phyloP scores from a whole-genome alignment of 2,797 vertebrate species.

The Ctenopoma kingsleyae region DNA sequence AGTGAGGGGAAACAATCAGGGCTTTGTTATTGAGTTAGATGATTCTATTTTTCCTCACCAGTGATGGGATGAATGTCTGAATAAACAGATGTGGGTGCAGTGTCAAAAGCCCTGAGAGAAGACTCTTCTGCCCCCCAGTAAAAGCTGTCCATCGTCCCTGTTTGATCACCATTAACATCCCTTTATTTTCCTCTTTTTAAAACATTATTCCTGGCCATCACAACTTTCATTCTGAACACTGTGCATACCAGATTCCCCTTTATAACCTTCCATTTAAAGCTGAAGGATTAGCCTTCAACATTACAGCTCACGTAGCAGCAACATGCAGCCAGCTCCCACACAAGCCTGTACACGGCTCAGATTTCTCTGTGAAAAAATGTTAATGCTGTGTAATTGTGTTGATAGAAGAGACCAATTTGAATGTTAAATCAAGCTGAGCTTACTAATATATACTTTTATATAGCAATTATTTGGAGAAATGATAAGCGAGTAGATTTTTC shows the following conservation, averaged over 20 bases:
- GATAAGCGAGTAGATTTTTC: conserved; percentile 17
- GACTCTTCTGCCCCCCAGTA: conserved; percentile 23
- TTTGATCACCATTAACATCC: conserved; percentile 32
- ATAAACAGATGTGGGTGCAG: conserved; percentile 43
- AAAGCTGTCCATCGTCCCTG: conserved; percentile 22
- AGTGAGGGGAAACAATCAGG: conserved; percentile 30
- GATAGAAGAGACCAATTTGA: conserved; percentile 14
- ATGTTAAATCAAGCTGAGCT: conserved; percentile 29
- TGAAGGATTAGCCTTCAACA: conserved; percentile 16
- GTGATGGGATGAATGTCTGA: conserved; percentile 15
- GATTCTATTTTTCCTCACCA: conserved; percentile 3
- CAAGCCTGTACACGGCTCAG: not conserved
- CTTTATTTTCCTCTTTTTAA: conserved; percentile 10
- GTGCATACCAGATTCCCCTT: conserved; percentile 7
- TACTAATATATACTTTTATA: conserved; percentile 1
- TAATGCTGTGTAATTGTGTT: conserved; percentile 24
- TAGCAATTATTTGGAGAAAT: conserved; percentile 14
- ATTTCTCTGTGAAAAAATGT: conserved; percentile 2
- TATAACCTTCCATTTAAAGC: conserved; percentile 18
- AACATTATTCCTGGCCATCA: conserved; percentile 24
- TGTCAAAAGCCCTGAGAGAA: conserved; percentile 46
- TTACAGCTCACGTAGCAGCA: not conserved
- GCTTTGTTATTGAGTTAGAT: conserved; percentile 40
- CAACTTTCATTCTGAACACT: conserved; percentile 15
- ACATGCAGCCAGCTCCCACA: conserved; percentile 9